Evolutionary conservation across 1,140 invertebrate genomes (phyloP), one percentile per base, ranked within the genome.

Genomic region (Paraescarpia echinospica): DNA sequence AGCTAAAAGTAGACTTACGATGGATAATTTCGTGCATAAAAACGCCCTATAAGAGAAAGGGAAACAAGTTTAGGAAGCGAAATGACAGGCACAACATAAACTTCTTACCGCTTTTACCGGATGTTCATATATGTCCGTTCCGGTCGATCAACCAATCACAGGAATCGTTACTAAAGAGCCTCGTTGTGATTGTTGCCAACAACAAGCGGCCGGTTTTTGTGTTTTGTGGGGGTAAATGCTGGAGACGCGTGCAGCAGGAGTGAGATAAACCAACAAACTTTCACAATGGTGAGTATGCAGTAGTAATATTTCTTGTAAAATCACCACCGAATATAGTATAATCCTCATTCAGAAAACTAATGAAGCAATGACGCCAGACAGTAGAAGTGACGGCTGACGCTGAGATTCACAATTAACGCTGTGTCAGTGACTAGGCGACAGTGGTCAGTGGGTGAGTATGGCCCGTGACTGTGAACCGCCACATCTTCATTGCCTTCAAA

Each of bases 121-220:
- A 77, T 77, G 59, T 77, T 77, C 59, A 77, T 77, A 77, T 77
- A 77, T 18, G 59, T 77, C 1, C 59, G 59, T 77, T 35, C 34
- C 34, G 33, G 33, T 9, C n/a, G 59, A 88, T 33, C 33, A 92
- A 92, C 92, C 92, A 92, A 92, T 92, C 92, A 77, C 51, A 59
- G 33, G 33, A 2, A 9, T 77, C n/a, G 92, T 48, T 59, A 89
- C 88, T 88, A 34, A 92, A 34, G n/a, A 33, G 92, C 59, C 59
- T 59, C 35, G 91, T 91, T 91, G 35, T 59, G 91, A 48, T 34
- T 91, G 91, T 91, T 91, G 91, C 91, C 91, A 91, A 91, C 91
- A 91, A 91, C 91, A 91, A 91, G 91, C 59, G 33, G 34, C 35
- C 34, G 90, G 59, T 77, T 14, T 77, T 77, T 77, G 59, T 77